phyloP scores from a whole-genome alignment of 2,797 vertebrate genomes.

The Sebastiscus albofasciatus region DNA sequence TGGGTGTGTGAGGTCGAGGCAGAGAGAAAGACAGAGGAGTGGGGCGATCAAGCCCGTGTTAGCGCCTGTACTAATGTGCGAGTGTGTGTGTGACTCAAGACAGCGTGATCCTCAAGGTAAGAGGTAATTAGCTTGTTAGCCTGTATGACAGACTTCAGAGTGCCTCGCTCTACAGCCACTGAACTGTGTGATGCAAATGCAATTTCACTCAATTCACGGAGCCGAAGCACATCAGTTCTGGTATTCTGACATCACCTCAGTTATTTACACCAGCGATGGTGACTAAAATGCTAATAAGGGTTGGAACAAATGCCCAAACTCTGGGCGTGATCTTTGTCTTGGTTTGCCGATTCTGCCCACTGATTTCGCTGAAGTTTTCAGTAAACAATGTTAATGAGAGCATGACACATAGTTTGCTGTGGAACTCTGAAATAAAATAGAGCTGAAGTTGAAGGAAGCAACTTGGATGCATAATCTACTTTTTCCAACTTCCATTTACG shows the following conservation, averaged over 20 bases:
- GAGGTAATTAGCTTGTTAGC: conserved; percentile 54
- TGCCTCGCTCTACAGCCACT: conserved; percentile 29
- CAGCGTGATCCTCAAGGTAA: conserved; percentile 60
- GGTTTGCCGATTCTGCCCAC: background rate
- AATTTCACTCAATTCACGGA: conserved; percentile 27
- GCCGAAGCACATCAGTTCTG: conserved; percentile 14
- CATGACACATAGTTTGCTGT: background rate
- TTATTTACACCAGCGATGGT: background rate
- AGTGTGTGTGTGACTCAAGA: conserved; percentile 43
- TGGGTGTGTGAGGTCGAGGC: background rate
- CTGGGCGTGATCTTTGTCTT: background rate
- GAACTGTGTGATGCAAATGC: conserved; percentile 47
- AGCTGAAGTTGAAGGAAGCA: background rate
- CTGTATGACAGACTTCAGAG: conserved; percentile 36
- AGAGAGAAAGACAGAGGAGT: background rate
- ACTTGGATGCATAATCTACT: background rate
- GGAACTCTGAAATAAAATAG: background rate
- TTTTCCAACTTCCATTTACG: background rate
- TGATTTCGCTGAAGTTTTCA: background rate
- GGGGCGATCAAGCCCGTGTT: background rate
- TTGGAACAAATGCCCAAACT: background rate
- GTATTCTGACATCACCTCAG: conserved; percentile 6
- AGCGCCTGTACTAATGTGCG: background rate
- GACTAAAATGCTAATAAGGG: background rate
- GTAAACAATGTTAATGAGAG: conserved; percentile 1